Evolutionary conservation across 2,888 invertebrate species (phyloP).

Genomic region (Nemurella pictetii): DNA sequence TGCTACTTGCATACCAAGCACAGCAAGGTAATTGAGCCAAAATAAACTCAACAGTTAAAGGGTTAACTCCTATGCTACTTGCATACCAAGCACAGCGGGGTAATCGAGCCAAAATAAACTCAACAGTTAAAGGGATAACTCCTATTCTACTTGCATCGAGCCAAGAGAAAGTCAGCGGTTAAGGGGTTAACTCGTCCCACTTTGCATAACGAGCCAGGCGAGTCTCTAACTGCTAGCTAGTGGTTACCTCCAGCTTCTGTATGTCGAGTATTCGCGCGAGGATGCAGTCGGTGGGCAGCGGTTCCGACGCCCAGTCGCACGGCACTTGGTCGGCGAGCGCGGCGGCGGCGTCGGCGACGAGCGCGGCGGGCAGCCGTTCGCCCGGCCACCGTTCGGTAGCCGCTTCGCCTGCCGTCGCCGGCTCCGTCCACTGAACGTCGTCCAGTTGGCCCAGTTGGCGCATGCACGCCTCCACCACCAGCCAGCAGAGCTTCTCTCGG

Average conservation of each 20-base stretch:
- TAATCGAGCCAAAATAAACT: too few relatives aligned
- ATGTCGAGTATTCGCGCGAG: slow-evolving; percentile 62
- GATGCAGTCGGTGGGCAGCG: slow-evolving; percentile 60
- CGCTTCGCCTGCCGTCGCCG: slow-evolving; percentile 31
- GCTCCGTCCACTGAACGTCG: slow-evolving; percentile 34
- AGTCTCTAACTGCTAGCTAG: too few relatives aligned
- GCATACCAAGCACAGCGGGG: too few relatives aligned
- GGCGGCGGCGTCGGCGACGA: slow-evolving; percentile 33
- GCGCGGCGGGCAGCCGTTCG: slow-evolving; percentile 30
- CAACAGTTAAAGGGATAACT: too few relatives aligned
- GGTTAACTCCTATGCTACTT: too few relatives aligned
- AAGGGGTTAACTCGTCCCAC: too few relatives aligned
- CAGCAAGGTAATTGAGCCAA: too few relatives aligned
- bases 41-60: too few relatives aligned
- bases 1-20: too few relatives aligned
- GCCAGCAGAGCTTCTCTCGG: slow-evolving; percentile 43
- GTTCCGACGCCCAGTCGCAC: slow-evolving; percentile 45
- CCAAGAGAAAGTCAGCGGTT: too few relatives aligned
- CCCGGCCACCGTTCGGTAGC: background rate
- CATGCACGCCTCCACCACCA: slow-evolving; percentile 44
- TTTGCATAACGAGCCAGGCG: too few relatives aligned
- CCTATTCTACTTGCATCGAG: too few relatives aligned
- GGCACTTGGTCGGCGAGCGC: slow-evolving; percentile 35
- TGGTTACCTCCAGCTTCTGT: slow-evolving; percentile 60
- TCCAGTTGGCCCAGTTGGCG: slow-evolving; percentile 35